These are phyloP conservation scores for Crocuta crocuta DNA, from an alignment of 2,113 vertebrate genomes.

Conservation along the genomic window DNA sequence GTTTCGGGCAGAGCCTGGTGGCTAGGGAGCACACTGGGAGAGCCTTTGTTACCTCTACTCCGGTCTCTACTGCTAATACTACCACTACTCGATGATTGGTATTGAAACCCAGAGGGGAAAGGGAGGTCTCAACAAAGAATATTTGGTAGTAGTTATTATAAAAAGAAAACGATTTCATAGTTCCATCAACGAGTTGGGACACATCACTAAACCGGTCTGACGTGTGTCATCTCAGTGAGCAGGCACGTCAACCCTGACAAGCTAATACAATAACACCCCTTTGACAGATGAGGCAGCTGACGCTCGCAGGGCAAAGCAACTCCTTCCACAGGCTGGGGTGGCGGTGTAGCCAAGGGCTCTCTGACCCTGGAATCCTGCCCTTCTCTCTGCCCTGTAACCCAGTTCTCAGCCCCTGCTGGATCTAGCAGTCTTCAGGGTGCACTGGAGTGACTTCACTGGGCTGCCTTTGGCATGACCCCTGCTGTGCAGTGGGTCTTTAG, in stretches of 20 bases:
- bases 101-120: not conserved
- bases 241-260: not conserved
- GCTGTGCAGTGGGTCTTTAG: not conserved
- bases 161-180: slow-evolving; percentile 34
- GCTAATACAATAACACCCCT: fast-evolving
- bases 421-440: not conserved
- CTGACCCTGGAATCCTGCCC: not conserved
- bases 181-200: not conserved
- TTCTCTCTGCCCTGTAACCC: not conserved
- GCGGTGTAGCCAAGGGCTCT: not conserved
- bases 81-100: not conserved
- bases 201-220: not conserved
- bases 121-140: slow-evolving; percentile 1
- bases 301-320: not conserved
- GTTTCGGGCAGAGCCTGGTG: not conserved
- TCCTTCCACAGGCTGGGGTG: not conserved
- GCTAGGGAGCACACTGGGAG: fast-evolving
- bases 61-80: not conserved
- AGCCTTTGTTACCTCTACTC: fast-evolving
- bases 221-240: not conserved
- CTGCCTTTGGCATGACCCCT: not conserved
- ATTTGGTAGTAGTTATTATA: not conserved
- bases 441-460: fast-evolving
- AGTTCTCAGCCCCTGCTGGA: not conserved
- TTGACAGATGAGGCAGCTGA: not conserved